Conservation (phyloP, 2,888 invertebrate species). For the Diarsia brunnea region DNA sequence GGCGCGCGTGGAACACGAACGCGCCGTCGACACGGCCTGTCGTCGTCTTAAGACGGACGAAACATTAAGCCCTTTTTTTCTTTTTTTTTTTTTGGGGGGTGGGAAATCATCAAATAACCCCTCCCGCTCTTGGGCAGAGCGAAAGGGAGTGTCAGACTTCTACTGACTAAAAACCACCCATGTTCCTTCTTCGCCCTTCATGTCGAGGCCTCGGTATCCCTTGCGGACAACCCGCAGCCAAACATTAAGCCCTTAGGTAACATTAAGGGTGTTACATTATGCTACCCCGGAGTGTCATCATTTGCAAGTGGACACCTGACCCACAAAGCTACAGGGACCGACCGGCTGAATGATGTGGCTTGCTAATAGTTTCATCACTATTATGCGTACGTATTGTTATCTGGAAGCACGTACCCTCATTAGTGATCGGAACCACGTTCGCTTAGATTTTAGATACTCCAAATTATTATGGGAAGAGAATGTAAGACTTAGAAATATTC, state of each 20-base stretch:
- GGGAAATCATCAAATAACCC: no score
- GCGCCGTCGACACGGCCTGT: no score
- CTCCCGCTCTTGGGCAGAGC: no score
- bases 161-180: no score
- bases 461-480: neutral
- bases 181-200: no score
- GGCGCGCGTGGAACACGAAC: no score
- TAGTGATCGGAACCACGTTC: conserved; percentile 2
- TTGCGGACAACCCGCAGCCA: no score
- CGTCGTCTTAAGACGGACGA: no score
- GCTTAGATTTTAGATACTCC: neutral
- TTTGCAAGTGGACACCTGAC: conserved; percentile 38
- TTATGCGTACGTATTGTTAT: neutral
- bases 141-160: no score
- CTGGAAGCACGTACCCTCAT: conserved; percentile 2
- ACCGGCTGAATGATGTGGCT: neutral
- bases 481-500: neutral
- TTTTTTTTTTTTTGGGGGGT: no score
- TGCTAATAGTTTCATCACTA: conserved; percentile 18
- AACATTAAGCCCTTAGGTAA: neutral
- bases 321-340: neutral
- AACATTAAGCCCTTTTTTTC: no score
- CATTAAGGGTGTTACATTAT: neutral
- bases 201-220: no score
- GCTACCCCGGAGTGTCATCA: neutral